Percentiles rank a stretch among this genome's conserved stretches.
Conservation (phyloP, 1,140 invertebrate species). For the Galendromus occidentalis region DNA sequence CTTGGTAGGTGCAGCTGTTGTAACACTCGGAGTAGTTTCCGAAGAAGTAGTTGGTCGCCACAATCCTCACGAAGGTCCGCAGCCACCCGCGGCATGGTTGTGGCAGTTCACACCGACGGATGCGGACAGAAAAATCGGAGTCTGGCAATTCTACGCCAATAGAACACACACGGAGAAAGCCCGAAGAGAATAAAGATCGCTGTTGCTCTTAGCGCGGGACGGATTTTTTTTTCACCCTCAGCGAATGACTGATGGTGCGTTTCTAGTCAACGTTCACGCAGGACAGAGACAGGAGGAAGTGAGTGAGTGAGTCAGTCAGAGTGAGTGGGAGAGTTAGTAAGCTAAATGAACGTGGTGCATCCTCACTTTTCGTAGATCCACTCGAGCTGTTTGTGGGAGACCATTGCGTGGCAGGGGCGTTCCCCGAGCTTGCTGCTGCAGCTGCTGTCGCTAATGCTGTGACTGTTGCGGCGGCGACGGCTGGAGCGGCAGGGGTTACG, state of each 20-base stretch:
- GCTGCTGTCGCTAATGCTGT: neutral
- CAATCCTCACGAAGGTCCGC: neutral
- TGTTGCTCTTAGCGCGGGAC: neutral
- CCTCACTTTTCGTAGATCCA: conserved; percentile 10
- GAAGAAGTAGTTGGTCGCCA: neutral
- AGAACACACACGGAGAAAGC: neutral
- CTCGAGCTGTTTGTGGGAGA: conserved; percentile 5
- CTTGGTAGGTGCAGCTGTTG: too few species aligned
- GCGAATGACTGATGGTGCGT: too few species aligned
- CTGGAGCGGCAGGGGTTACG: neutral
- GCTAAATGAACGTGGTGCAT: neutral
- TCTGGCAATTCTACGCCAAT: neutral
- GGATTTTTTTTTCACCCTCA: neutral
- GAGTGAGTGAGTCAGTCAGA: too few species aligned
- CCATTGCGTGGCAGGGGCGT: neutral
- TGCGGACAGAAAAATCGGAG: neutral
- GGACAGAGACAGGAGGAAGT: too few species aligned
- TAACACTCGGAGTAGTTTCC: too few species aligned
- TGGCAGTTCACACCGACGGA: neutral
- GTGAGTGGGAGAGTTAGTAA: neutral
- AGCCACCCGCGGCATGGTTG: neutral
- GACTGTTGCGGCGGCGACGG: neutral
- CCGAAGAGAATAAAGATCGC: neutral
- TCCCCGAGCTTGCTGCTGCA: neutral
- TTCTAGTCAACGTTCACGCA: too few species aligned